These are phyloP conservation scores for Mycteria americana DNA, from an alignment of 2,797 vertebrate species.

Conservation along the genomic window DNA sequence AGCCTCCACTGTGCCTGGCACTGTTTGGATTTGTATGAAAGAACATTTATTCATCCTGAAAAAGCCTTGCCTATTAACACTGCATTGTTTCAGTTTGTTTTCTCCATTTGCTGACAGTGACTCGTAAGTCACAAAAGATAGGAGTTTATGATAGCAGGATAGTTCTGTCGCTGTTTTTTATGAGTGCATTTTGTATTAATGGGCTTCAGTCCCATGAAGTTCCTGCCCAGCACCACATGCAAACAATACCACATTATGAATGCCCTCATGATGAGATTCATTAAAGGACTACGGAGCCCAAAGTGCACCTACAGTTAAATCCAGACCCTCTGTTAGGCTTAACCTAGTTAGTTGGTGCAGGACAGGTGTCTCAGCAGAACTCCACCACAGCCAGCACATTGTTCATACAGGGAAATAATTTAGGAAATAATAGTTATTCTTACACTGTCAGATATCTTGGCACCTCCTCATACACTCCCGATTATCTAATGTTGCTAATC, in stretches of 20 bases:
- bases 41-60: background rate
- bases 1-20: background rate
- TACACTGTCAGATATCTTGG: background rate
- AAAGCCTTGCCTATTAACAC: background rate
- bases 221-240: background rate
- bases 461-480: background rate
- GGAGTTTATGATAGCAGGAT: background rate
- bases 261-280: background rate
- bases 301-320: background rate
- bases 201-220: background rate
- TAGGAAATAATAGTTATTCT: background rate
- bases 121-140: background rate
- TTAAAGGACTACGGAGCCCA: background rate
- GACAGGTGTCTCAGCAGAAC: background rate
- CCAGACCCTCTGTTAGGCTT: background rate
- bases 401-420: background rate
- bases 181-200: background rate
- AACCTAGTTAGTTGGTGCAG: background rate
- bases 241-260: background rate
- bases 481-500: background rate
- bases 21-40: background rate
- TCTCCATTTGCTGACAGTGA: background rate
- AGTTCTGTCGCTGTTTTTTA: background rate
- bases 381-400: background rate
- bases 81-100: background rate